Base-by-base conservation (phyloP, 2,797 vertebrate species). In the Nannoperca obscura region DNA sequence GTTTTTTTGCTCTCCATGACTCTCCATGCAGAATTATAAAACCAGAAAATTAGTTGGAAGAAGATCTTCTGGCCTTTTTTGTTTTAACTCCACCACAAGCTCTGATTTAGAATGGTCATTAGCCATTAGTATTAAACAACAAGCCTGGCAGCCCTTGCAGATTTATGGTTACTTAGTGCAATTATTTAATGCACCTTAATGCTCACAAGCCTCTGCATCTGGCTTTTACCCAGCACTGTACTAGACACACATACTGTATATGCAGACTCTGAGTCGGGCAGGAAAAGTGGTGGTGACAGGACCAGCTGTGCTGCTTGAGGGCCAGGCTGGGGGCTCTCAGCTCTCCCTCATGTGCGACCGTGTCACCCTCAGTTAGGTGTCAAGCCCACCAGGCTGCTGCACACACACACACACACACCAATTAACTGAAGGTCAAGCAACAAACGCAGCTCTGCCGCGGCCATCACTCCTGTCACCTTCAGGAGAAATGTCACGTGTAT, bases 311-410 rank as follows among this genome's bases (percentile, higher is more conserved):
- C 82, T 0, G 77, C 81, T 63, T 47, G 58, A 72, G 58, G 63
- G 57, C 58, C 49, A 20, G 66, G 70, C 32, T 76, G 61, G 64
- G 54, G 80, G 76, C 74, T 54, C 71, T 76, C 58, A 30, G 54
- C 68, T 61, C 68, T 73, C 57, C 62, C 65, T 64, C 54, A 76
- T 77, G 73, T 84, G 82, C 70, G 68, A 72, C 66, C 81, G 71
- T 85, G 89, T 92, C 91, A 75, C 57, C 84, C 81, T 78, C 74
- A 77, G 78, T 93, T 91, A 89, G 86, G 84, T 87, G 83, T 92
- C 81, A 85, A 86, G 68, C 80, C 76, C 80, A 86, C 85, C 76
- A 81, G 74, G 57, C 80, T 74, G 58, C 73, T 74, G 58, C 73
- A 60, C 81, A 61, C 52, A 66, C 50, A 72, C 74, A 78, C 70